Percentiles rank a stretch among this genome's conserved stretches.
Evolutionary conservation across 2,113 vertebrate species (phyloP).

Genomic region (Balaenoptera acutorostrata): DNA sequence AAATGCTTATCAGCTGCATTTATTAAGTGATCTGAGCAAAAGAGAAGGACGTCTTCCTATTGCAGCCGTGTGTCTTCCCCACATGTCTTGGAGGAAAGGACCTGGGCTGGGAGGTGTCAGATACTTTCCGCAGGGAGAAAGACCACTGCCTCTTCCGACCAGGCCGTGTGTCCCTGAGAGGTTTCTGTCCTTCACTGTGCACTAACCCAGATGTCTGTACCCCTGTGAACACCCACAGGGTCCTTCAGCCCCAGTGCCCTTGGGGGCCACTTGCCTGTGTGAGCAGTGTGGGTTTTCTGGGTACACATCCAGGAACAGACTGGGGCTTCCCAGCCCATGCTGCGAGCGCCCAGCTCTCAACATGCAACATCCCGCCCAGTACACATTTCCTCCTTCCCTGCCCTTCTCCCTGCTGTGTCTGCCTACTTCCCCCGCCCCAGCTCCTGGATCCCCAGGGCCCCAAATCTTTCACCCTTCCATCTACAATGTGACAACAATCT

Average conservation of each 20-base stretch:
- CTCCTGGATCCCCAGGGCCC: background rate
- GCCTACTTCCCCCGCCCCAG: background rate
- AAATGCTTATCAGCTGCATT: background rate
- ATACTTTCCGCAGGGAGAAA: accelerated
- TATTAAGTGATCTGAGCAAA: background rate
- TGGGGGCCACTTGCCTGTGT: accelerated
- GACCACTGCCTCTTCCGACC: background rate
- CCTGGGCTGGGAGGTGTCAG: no score
- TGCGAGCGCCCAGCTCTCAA: accelerated
- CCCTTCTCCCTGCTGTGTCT: background rate
- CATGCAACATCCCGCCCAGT: background rate
- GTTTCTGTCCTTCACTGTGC: background rate
- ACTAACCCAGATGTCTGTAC: background rate
- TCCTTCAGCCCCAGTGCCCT: background rate
- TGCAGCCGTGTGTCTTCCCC: background rate
- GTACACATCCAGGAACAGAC: background rate
- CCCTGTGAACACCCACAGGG: background rate
- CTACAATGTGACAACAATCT: background rate
- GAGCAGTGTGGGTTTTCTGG: background rate
- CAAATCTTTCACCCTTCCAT: background rate
- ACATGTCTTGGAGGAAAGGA: background rate
- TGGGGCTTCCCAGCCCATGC: background rate
- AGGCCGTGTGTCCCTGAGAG: background rate
- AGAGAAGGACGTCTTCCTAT: background rate
- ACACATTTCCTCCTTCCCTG: background rate